These are phyloP conservation scores for Drosophila neonasuta DNA, from an alignment of 2,888 invertebrate genomes.

Conservation along the genomic window DNA sequence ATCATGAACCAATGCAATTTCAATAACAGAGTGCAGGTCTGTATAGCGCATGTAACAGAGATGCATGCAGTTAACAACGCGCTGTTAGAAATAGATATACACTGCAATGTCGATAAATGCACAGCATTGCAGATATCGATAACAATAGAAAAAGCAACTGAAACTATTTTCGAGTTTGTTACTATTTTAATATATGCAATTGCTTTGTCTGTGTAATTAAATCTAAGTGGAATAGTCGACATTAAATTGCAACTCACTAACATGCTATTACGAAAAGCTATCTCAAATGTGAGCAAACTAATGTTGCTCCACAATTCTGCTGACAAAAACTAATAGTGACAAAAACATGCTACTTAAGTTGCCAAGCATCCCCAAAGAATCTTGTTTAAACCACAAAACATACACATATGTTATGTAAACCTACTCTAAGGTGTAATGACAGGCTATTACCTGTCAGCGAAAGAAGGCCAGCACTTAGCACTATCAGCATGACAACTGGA, in stretches of 20 bases:
- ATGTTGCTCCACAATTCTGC: not conserved
- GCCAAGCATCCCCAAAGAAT: not conserved
- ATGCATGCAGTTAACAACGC: not conserved
- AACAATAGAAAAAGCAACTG: too few species aligned
- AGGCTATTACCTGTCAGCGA: constrained; percentile 10
- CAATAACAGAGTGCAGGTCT: not conserved
- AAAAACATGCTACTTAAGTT: not conserved
- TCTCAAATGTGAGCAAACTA: not conserved
- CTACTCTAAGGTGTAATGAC: constrained; percentile 2
- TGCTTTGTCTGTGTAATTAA: too few species aligned
- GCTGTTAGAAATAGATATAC: not conserved
- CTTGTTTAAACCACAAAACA: not conserved
- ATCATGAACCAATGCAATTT: not conserved
- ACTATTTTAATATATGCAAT: too few species aligned
- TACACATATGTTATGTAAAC: not conserved
- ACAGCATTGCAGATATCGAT: too few species aligned
- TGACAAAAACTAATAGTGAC: not conserved
- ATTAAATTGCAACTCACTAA: too few species aligned
- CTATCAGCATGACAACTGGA: constrained; percentile 15
- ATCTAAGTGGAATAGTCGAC: too few species aligned
- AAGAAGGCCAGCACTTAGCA: constrained; percentile 19
- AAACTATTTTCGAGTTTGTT: too few species aligned
- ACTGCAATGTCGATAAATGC: too few species aligned
- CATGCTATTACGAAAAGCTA: not conserved
- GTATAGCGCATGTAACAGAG: too few species aligned